A percentile compares a stretch with the other conserved stretches of the same genome.
phyloP scores from a whole-genome alignment of 2,797 vertebrate genomes.

The Menidia menidia region DNA sequence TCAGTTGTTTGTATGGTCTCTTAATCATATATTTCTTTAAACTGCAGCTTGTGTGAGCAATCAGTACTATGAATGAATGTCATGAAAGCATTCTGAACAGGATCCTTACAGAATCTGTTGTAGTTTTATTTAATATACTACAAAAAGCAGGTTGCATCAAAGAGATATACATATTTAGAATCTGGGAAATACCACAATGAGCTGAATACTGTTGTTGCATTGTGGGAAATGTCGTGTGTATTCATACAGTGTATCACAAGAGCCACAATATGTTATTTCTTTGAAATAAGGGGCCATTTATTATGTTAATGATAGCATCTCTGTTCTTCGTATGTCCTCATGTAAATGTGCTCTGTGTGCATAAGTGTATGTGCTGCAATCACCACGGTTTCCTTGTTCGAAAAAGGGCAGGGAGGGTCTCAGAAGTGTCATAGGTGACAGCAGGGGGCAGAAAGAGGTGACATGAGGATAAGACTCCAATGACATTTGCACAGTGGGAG shows the following conservation, averaged over 20 bases:
- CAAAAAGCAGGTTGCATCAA: neutral
- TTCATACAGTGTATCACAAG: neutral
- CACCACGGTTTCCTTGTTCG: constrained; percentile 60
- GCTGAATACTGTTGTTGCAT: neutral
- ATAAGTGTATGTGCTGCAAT: neutral
- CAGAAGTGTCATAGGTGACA: constrained; percentile 58
- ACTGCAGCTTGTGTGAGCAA: neutral
- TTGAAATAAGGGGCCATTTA: constrained; percentile 17
- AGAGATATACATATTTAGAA: neutral
- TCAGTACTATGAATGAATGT: neutral
- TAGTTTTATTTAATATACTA: neutral
- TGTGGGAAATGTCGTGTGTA: neutral
- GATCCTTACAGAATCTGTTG: neutral
- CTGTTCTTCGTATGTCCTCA: neutral
- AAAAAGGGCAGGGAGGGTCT: constrained; percentile 61
- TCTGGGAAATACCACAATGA: neutral
- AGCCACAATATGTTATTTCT: neutral
- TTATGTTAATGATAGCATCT: constrained; percentile 6
- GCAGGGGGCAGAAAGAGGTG: constrained; percentile 59
- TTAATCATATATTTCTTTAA: constrained; percentile 8
- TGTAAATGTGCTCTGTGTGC: neutral
- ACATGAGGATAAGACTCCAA: constrained; percentile 46
- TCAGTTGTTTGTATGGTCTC: constrained; percentile 6
- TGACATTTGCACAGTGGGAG: constrained; percentile 68
- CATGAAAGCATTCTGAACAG: constrained; percentile 4